phyloP scores from a whole-genome alignment of 2,888 invertebrate genomes.

The Gymnocheta viridis region DNA sequence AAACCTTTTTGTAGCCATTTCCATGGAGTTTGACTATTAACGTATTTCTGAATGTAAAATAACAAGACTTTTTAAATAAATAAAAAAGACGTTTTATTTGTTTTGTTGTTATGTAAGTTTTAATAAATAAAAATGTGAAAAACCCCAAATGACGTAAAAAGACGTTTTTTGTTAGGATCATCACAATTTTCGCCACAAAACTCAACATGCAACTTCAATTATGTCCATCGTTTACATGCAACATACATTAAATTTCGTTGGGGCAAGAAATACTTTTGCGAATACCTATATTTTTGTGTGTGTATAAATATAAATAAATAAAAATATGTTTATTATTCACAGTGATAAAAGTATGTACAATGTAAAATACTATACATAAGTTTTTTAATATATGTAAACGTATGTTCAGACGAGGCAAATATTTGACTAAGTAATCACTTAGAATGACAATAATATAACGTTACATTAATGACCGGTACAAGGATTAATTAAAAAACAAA shows the following conservation, averaged over 20 bases:
- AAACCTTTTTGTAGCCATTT: neutral
- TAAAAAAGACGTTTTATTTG: neutral
- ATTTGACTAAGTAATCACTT: too few relatives aligned
- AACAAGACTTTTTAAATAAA: neutral
- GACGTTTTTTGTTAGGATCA: neutral
- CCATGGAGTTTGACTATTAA: neutral
- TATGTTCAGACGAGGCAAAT: neutral
- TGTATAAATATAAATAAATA: neutral
- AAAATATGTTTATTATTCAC: neutral
- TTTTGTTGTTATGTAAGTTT: slow-evolving; percentile 44
- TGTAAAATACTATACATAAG: too few relatives aligned
- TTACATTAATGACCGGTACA: too few relatives aligned
- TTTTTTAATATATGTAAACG: neutral
- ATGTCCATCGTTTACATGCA: slow-evolving; percentile 45
- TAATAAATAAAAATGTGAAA: slow-evolving; percentile 51
- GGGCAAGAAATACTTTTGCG: neutral
- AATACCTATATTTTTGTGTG: neutral
- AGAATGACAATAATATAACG: too few relatives aligned
- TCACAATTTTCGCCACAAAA: slow-evolving; percentile 42
- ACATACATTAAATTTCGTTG: slow-evolving; percentile 4
- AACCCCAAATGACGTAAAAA: slow-evolving; percentile 27
- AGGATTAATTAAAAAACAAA: too few relatives aligned
- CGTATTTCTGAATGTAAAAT: neutral
- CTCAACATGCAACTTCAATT: slow-evolving; percentile 27
- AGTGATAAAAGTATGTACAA: neutral